Base-by-base conservation (phyloP, 23 tunicate genomes). In the Aplidium turbinatum region DNA sequence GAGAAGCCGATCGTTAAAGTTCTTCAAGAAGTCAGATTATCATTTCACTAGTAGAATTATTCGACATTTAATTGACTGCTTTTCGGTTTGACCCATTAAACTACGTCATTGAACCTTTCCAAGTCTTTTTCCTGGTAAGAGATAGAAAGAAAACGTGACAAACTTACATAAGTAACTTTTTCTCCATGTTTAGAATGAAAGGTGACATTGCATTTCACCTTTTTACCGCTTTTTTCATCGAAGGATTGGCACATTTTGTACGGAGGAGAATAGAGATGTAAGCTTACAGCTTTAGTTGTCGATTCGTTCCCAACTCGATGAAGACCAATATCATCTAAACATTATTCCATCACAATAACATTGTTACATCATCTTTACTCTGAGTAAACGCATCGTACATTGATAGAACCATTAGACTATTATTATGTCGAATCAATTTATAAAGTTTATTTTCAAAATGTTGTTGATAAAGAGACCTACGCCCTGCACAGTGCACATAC, bases 201-300 rank as follows among this genome's bases (percentile, higher is more conserved):
- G 24, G 97, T 91, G 42, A 91, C 87, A 33, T 79, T 78, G 74
- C 97, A 84, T 24, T 63, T 78, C 27, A 76, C 57, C 33, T 58
- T 75, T 67, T 81, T 80, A 39, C 97, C 97, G 69, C 79, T 84
- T 20, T 67, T 66, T 55, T 91, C 90, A 60, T 91, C 84, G 79
- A 91, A 91, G 25, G 71, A 74, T 75, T 91, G 85, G 75, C 97
- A 91, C 81, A 77, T 72, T 46, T 73, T 61, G 36, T 78, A 84
- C 3, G 97, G 97, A 1, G 97, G 97, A 33, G 91, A 91, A 51
- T 91, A 91, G 6, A 91, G 78, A 55, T 91, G 97, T 25, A 91
- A 86, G 53, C 91, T 84, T 30, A 84, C 84, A 26, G 97, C 97
- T 23, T 33, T 39, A 28, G 53, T 65, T 22, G 78, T 73, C 73